Evolutionary conservation across 2,113 vertebrate species (phyloP).

Genomic region (Brachypodius melanocephalos): DNA sequence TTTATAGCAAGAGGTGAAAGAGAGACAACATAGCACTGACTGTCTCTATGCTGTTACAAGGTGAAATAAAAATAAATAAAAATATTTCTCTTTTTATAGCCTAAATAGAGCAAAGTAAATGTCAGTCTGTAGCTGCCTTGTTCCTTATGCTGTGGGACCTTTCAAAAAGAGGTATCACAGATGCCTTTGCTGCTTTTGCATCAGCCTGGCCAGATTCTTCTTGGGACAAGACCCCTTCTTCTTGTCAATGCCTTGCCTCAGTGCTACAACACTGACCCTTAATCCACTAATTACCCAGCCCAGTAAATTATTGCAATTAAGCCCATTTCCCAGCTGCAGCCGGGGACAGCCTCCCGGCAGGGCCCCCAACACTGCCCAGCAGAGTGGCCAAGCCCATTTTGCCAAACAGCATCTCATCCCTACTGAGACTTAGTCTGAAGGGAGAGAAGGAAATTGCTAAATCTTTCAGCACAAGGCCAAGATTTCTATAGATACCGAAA

Average conservation of each 20-base stretch:
- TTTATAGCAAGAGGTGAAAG: conserved; percentile 49
- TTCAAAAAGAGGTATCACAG: not conserved
- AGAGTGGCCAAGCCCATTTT: not conserved
- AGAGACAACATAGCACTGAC: not conserved
- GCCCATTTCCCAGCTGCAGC: conserved; percentile 22
- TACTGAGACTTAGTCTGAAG: not conserved
- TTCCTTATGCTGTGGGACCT: not conserved
- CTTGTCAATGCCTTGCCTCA: not conserved
- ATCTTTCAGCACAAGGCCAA: not conserved
- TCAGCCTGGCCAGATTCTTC: not conserved
- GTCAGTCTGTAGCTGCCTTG: not conserved
- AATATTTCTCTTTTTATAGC: not conserved
- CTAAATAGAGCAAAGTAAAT: not conserved
- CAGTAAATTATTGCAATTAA: conserved; percentile 60
- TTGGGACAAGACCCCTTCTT: not conserved
- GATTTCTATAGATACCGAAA: conserved; percentile 26
- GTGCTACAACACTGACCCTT: not conserved
- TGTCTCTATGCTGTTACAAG: not conserved
- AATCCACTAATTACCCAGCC: not conserved
- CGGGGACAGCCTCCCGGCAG: not conserved
- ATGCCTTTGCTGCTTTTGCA: not conserved
- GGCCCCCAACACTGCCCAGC: not conserved
- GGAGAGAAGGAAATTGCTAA: not conserved
- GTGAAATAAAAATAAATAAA: conserved; percentile 20
- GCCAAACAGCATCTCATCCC: not conserved